Evolutionary conservation across 2,113 vertebrate genomes (phyloP).

Genomic region (Pimephales promelas): DNA sequence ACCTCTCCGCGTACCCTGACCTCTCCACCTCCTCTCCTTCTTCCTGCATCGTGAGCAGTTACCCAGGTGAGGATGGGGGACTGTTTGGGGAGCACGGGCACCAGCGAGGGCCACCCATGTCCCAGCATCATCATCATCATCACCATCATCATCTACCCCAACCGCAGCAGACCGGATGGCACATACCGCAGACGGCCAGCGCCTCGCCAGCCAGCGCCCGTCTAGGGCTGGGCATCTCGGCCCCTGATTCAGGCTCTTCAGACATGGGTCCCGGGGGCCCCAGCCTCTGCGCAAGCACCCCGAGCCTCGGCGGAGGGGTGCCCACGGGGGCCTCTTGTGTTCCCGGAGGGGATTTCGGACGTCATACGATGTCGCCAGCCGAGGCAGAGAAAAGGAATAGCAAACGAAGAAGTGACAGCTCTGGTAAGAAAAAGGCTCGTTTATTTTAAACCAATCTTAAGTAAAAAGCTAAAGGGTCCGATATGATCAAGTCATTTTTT

Average conservation of each 20-base stretch:
- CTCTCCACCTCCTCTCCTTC: slow-evolving; percentile 84
- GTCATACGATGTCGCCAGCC: slow-evolving; percentile 89
- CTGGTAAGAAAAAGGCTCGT: slow-evolving; percentile 80
- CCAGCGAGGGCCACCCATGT: slow-evolving; percentile 73
- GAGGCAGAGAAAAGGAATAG: slow-evolving; percentile 91
- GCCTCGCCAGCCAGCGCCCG: slow-evolving; percentile 71
- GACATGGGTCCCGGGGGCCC: slow-evolving; percentile 88
- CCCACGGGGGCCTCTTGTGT: slow-evolving; percentile 88
- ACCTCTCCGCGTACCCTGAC: slow-evolving; percentile 92
- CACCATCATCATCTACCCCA: slow-evolving; percentile 77
- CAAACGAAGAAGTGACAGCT: slow-evolving; percentile 96
- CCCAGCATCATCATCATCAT: slow-evolving; percentile 76
- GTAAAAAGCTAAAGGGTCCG: not conserved
- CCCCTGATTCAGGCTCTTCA: slow-evolving; percentile 81
- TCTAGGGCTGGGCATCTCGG: slow-evolving; percentile 89
- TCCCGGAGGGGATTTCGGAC: slow-evolving; percentile 90
- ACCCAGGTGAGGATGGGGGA: slow-evolving; percentile 85
- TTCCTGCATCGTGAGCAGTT: slow-evolving; percentile 92
- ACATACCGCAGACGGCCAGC: slow-evolving; percentile 87
- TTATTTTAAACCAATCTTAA: not conserved
- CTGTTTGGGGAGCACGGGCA: slow-evolving; percentile 90
- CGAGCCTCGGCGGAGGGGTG: slow-evolving; percentile 83
- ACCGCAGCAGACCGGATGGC: slow-evolving; percentile 90
- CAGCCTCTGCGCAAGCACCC: slow-evolving; percentile 87
- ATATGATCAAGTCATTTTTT: not conserved